These are phyloP conservation scores for Protobothrops mucrosquamatus DNA, from an alignment of 2,113 vertebrate genomes.

Conservation along the genomic window DNA sequence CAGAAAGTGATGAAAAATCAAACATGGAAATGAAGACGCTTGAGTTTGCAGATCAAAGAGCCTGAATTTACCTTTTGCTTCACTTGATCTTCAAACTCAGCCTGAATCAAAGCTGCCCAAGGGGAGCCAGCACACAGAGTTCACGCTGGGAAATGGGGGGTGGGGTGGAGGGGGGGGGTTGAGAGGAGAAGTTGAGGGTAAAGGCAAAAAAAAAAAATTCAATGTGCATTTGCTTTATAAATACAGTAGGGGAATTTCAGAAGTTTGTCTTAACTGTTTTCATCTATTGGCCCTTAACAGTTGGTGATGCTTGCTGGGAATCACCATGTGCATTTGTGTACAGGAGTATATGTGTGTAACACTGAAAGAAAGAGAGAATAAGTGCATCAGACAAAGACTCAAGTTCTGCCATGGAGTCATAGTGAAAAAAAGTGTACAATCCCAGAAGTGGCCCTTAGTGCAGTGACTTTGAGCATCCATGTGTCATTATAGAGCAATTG, in stretches of 20 bases:
- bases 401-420: not conserved
- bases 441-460: not conserved
- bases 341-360: not conserved
- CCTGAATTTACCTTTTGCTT: constrained; percentile 77
- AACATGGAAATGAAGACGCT: constrained; percentile 83
- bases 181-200: not conserved
- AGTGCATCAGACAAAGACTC: not conserved
- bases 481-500: not conserved
- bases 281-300: not conserved
- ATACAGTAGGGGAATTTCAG: not conserved
- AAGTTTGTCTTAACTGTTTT: not conserved
- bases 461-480: not conserved
- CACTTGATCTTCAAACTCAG: constrained; percentile 80
- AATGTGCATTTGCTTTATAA: constrained; percentile 14
- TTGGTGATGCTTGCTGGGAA: not conserved
- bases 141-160: not conserved
- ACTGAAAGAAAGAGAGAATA: not conserved
- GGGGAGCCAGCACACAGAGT: constrained; percentile 58
- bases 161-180: no score
- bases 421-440: not conserved
- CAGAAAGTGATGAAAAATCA: constrained; percentile 73
- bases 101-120: constrained; percentile 62
- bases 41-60: constrained; percentile 80
- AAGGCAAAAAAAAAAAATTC: not conserved
- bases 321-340: not conserved